Evolutionary conservation across 1,140 invertebrate genomes (phyloP), one percentile per base, ranked within the genome.

Genomic region (Drosophila insularis): DNA sequence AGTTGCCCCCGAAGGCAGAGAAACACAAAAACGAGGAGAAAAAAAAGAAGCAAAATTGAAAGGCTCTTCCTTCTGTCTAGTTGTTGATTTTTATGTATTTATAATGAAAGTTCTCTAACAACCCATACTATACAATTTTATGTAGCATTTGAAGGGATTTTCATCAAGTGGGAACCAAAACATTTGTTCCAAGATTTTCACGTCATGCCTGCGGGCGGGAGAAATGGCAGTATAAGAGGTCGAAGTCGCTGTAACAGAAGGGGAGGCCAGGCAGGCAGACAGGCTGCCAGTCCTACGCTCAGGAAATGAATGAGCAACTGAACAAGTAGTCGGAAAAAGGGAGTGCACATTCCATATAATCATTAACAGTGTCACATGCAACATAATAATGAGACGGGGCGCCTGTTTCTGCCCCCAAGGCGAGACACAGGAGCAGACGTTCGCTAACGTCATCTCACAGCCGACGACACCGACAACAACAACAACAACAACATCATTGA

Each of bases 341-440:
- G 67, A 32, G 27, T 68, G 58, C 21, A 66, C 64, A 82, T 71
- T 81, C 43, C 85, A 79, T 74, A 89, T 90, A 90, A 90, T 90
- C 81, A 90, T 90, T 90, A 90, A 90, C 87, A 90, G 87, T 90
- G 86, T 90, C 86, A 90, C 81, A 87, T 90, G 86, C 82, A 71
- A 82, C 86, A 90, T 90, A 90, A 89, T 89, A 79, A 90, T 90
- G 72, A 78, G 81, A 82, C 81, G 78, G 72, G 81, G 78, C 67
- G 73, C 59, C 72, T 76, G 73, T 63, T 46, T 54, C 70, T 75
- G 73, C 68, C 72, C 80, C 69, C 61, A 68, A 69, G 79, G 77
- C 78, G 50, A 68, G 70, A 77, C 65, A 65, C 65, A 74, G 71
- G 62, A 76, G 61, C 55, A 64, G 55, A 58, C 55, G 55, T 37